Percentiles rank a stretch among this genome's conserved stretches.
phyloP scores from a whole-genome alignment of 2,113 vertebrate genomes.

The Embiotoca jacksoni region DNA sequence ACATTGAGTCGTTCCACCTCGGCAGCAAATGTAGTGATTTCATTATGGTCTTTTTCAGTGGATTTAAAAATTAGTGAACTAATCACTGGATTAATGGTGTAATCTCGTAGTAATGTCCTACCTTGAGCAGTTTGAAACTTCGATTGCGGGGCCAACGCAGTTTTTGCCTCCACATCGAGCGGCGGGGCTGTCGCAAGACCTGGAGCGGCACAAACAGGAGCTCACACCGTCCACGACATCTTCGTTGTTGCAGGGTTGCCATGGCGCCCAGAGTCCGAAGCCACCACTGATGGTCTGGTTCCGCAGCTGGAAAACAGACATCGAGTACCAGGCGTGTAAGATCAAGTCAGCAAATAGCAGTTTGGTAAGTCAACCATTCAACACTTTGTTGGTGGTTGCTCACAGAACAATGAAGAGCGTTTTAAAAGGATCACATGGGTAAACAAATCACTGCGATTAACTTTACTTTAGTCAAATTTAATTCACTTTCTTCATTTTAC shows the following conservation, averaged over 20 bases:
- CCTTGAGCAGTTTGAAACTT: conserved; percentile 98
- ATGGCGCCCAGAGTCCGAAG: conserved; percentile 91
- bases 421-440: conserved; percentile 6
- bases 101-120: conserved; percentile 52
- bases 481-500: neutral
- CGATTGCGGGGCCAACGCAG: conserved; percentile 92
- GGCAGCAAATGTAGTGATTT: no score
- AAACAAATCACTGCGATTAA: conserved; percentile 14
- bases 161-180: conserved; percentile 91
- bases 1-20: neutral
- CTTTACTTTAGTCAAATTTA: conserved; percentile 3
- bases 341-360: neutral
- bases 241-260: conserved; percentile 94
- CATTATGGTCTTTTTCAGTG: no score
- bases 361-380: neutral
- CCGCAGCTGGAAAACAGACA: conserved; percentile 83
- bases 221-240: conserved; percentile 91
- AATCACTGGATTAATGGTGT: no score
- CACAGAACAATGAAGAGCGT: neutral
- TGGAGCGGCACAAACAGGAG: conserved; percentile 92
- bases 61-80: no score
- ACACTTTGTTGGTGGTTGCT: no score
- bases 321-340: neutral
- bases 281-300: conserved; percentile 92
- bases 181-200: conserved; percentile 91